Conservation (phyloP, 2,797 vertebrate genomes). For the Chromis chromis region DNA sequence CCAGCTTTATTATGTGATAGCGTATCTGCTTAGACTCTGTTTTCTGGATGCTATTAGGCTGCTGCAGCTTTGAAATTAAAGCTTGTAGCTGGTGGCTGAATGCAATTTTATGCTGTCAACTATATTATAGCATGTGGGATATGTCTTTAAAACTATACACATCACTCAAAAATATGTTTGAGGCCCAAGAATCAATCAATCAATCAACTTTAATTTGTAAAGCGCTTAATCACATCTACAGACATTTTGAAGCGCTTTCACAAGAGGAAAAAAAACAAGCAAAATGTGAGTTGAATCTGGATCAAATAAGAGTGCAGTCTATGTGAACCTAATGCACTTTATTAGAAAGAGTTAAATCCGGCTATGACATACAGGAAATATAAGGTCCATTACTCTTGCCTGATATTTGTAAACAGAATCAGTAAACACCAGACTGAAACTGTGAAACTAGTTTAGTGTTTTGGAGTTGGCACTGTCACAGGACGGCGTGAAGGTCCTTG, state of each 20-base stretch:
- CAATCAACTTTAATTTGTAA: too few species aligned
- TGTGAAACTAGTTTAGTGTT: background rate
- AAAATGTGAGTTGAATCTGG: background rate
- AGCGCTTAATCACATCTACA: too few species aligned
- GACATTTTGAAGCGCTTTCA: too few species aligned
- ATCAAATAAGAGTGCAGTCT: background rate
- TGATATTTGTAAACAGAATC: background rate
- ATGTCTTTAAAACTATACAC: slow-evolving; percentile 17
- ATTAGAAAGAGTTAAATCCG: background rate
- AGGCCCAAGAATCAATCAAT: too few species aligned
- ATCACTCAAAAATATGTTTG: background rate
- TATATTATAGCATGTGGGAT: slow-evolving; percentile 9
- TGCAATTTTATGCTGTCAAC: slow-evolving; percentile 19
- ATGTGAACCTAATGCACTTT: background rate
- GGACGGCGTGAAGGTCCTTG: slow-evolving; percentile 1
- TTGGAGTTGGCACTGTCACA: background rate
- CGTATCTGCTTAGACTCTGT: slow-evolving; percentile 14
- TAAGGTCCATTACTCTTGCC: background rate
- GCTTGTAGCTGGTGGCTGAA: slow-evolving; percentile 16
- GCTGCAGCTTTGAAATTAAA: slow-evolving; percentile 18
- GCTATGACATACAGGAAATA: background rate
- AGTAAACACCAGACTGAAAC: background rate
- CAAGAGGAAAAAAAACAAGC: background rate
- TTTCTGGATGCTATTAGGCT: slow-evolving; percentile 23
- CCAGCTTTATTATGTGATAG: slow-evolving; percentile 10